Percentiles rank a stretch among this genome's conserved stretches.
Evolutionary conservation across 2,113 vertebrate species (phyloP).

Genomic region (Madoqua kirkii): DNA sequence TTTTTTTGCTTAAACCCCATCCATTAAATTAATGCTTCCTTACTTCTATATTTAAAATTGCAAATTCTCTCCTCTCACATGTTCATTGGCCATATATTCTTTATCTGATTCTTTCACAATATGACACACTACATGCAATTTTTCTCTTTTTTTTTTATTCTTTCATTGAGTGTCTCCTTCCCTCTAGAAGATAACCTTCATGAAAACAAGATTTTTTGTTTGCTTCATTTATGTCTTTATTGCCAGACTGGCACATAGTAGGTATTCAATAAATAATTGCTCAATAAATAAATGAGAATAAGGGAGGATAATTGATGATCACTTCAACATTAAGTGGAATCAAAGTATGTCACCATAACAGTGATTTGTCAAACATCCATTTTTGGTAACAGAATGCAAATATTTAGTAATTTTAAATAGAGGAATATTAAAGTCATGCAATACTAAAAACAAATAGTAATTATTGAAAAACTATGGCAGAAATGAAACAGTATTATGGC

Average conservation of each 20-base stretch:
- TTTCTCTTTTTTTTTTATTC: background rate
- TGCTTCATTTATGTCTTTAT: background rate
- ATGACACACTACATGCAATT: background rate
- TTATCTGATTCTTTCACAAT: background rate
- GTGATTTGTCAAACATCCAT: conserved; percentile 30
- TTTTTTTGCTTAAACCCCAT: background rate
- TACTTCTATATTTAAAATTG: background rate
- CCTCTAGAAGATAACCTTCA: background rate
- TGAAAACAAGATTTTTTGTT: background rate
- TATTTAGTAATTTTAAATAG: conserved; percentile 40
- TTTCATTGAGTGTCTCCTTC: background rate
- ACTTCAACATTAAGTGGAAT: background rate
- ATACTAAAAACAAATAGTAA: conserved; percentile 43
- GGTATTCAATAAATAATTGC: background rate
- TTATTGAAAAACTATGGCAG: conserved; percentile 4
- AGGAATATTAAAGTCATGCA: conserved; percentile 3
- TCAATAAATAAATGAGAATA: background rate
- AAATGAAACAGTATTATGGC: conserved; percentile 51
- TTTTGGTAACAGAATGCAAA: conserved; percentile 46
- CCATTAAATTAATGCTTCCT: background rate
- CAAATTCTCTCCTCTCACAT: background rate
- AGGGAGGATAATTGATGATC: background rate
- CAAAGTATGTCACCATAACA: background rate
- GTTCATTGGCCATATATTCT: background rate
- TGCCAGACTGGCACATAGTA: background rate